phyloP scores from a whole-genome alignment of 2,797 vertebrate genomes.

The Iguana delicatissima region DNA sequence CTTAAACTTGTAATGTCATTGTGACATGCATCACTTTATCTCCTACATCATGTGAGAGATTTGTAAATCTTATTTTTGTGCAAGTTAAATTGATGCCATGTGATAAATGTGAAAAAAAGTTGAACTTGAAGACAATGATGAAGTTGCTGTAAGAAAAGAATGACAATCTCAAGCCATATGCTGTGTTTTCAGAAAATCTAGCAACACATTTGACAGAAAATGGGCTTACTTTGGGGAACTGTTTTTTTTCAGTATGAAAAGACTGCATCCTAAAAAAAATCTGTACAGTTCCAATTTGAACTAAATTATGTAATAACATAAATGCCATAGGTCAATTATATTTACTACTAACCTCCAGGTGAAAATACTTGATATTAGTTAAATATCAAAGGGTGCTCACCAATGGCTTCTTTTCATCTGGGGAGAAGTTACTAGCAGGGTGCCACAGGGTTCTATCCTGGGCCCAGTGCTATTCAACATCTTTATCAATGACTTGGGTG shows the following conservation, averaged over 20 bases:
- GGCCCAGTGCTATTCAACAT: no score
- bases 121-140: background rate
- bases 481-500: no score
- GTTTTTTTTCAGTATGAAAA: background rate
- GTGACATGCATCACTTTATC: background rate
- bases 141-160: background rate
- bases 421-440: no score
- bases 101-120: background rate
- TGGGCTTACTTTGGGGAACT: background rate
- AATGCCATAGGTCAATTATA: background rate
- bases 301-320: background rate
- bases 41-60: background rate
- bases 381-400: no score
- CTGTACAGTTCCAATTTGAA: background rate
- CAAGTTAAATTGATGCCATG: background rate
- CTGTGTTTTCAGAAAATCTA: background rate
- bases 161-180: background rate
- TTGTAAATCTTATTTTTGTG: background rate
- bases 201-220: background rate
- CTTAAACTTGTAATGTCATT: background rate
- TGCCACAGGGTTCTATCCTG: no score
- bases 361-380: background rate
- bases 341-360: background rate
- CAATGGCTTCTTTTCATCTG: no score
- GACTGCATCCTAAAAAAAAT: background rate